Conservation (phyloP, 2,113 vertebrate species). For the Albula glossodonta region DNA sequence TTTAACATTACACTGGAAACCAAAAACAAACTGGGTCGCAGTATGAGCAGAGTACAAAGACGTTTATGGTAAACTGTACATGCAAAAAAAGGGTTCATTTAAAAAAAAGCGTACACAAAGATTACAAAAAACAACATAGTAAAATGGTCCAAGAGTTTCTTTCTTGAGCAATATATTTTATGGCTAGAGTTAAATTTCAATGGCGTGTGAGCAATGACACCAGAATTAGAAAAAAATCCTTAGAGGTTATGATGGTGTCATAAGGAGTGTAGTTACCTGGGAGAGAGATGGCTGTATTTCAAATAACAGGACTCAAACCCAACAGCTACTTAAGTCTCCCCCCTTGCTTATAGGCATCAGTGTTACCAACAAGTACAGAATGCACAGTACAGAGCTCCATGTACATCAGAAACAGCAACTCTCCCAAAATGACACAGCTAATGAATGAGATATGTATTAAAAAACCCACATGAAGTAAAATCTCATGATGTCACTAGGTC, state of each 20-base stretch:
- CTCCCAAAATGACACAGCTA: not conserved
- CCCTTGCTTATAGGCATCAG: not conserved
- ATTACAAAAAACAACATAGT: slow-evolving; percentile 13
- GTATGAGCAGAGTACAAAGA: slow-evolving; percentile 8
- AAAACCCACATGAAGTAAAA: not conserved
- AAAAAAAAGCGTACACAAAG: slow-evolving; percentile 21
- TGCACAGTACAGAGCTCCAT: not conserved
- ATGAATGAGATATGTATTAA: not conserved
- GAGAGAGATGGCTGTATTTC: not conserved
- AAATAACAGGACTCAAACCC: not conserved
- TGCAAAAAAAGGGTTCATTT: slow-evolving; percentile 15
- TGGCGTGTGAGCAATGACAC: not conserved
- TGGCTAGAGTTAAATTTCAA: slow-evolving; percentile 9
- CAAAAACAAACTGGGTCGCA: not conserved
- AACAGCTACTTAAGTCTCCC: not conserved
- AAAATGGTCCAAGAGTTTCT: slow-evolving; percentile 21
- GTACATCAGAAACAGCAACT: not conserved
- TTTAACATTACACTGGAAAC: not conserved
- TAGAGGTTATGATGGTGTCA: not conserved
- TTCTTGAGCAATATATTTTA: slow-evolving; percentile 1
- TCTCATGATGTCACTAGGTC: not conserved
- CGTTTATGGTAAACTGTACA: not conserved
- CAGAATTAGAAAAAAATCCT: not conserved
- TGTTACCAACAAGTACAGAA: not conserved
- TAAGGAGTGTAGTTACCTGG: not conserved